Percentiles rank a stretch among this genome's conserved stretches.
These are phyloP conservation scores for Drosophila littoralis DNA, from an alignment of 1,140 invertebrate species.

Conservation along the genomic window DNA sequence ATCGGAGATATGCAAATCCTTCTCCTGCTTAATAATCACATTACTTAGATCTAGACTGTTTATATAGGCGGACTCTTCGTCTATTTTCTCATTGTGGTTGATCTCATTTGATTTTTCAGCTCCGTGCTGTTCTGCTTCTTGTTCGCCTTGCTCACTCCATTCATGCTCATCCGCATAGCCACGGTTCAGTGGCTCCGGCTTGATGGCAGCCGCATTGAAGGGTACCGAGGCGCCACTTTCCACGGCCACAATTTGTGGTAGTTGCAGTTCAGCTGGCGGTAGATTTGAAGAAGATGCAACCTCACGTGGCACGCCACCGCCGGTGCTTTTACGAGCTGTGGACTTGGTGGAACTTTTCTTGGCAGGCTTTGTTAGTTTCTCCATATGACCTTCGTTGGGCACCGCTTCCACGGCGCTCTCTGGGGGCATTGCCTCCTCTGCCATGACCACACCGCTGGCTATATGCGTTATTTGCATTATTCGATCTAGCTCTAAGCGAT, in stretches of 20 bases:
- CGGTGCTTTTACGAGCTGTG: slow-evolving; percentile 68
- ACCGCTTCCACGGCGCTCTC: slow-evolving; percentile 52
- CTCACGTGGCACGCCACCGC: slow-evolving; percentile 17
- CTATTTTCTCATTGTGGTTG: slow-evolving; percentile 60
- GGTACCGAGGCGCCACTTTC: slow-evolving; percentile 51
- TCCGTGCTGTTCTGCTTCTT: background rate
- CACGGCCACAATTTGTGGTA: slow-evolving; percentile 67
- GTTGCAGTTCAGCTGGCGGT: slow-evolving; percentile 3
- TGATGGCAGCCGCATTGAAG: slow-evolving; percentile 56
- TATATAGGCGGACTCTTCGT: slow-evolving; percentile 65
- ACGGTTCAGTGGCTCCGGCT: slow-evolving; percentile 64
- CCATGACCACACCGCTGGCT: slow-evolving; percentile 70
- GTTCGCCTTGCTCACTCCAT: background rate
- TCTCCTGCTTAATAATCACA: slow-evolving; percentile 72
- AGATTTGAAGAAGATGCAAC: background rate
- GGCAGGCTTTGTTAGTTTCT: background rate
- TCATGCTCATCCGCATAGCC: slow-evolving; percentile 59
- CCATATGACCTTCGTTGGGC: slow-evolving; percentile 8
- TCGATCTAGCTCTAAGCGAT: slow-evolving; percentile 72
- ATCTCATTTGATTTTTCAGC: slow-evolving; percentile 31
- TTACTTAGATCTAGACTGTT: slow-evolving; percentile 64
- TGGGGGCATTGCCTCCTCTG: slow-evolving; percentile 51
- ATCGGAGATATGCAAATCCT: slow-evolving; percentile 64
- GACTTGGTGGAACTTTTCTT: slow-evolving; percentile 24
- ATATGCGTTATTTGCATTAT: slow-evolving; percentile 71